Base-by-base conservation (phyloP, 2,113 vertebrate genomes). In the Phodopus roborovskii region DNA sequence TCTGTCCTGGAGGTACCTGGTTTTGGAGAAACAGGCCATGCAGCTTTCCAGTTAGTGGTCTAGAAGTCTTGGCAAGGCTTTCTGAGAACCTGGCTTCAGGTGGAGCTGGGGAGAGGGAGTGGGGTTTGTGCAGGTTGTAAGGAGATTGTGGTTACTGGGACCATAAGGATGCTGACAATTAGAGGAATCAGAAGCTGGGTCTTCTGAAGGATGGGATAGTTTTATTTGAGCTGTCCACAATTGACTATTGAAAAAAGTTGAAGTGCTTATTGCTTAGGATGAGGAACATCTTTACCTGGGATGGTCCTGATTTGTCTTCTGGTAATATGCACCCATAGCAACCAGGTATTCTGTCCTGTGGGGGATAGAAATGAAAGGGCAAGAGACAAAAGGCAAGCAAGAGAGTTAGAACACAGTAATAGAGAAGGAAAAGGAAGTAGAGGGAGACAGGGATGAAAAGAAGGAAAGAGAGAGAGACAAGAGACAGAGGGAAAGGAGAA, bases 371-470 rank as follows among this genome's bases (percentile, higher is more conserved):
- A 19, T 33, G 48, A 84, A 53, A 74, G 24, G 42, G 19, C 30
- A 8, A 33, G 53, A 9, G 30, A 28, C 39, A 77, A 73, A 81
- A 91, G 79, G 39, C 19, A 91, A 74, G 22, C 39, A 53, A 92
- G 50, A 70, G 58, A 66, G 42, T 71, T 5, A 39, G 68, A 22
- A 42, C 6, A 90, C 7, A 70, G 60, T 62, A 17, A 97, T 89
- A 97, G 97, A 95, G 88, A 95, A 97, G 56, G 62, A 28, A 30
- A 17, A 9, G 58, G 19, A 64, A 56, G 2, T 3, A n/a, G 5
- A n/a, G 5, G 56, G 45, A 97, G 97, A 7, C 39, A 64, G n/a
- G 5, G 19, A 1, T 10, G 30, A 5, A 58, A 28, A 7, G 36
- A 81, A 30, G 39, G 9, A 22, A 30, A 3, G 62, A 97, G 62